Conservation (phyloP, 1,140 invertebrate species). For the Drosophila aff. region DNA sequence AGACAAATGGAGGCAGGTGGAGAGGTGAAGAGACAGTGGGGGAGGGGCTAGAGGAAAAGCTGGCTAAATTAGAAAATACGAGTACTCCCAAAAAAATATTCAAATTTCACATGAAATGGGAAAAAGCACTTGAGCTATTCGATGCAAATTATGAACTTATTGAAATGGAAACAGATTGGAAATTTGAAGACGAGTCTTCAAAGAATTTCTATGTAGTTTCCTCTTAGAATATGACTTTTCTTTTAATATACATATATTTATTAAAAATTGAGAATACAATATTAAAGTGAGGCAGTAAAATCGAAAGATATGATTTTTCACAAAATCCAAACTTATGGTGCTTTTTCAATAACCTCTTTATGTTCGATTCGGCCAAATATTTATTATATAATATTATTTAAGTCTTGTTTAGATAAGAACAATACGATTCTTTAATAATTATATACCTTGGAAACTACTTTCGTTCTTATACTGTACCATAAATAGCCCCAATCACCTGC, state of each 20-base stretch:
- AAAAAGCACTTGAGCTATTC: background rate
- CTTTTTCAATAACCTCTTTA: background rate
- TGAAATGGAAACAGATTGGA: background rate
- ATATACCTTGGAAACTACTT: background rate
- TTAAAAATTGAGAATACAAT: no score
- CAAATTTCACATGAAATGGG: constrained; percentile 25
- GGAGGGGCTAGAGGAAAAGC: constrained; percentile 9
- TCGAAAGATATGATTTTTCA: background rate
- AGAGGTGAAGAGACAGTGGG: background rate
- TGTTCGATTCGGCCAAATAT: background rate
- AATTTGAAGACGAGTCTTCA: background rate
- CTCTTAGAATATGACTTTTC: background rate
- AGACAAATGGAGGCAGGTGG: constrained; percentile 53
- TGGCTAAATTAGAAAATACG: constrained; percentile 45
- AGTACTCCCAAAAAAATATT: constrained; percentile 53
- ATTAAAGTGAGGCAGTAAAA: background rate
- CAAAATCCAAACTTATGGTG: background rate
- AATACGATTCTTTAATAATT: no score
- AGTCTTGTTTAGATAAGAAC: background rate
- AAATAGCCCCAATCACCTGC: background rate
- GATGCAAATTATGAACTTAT: constrained; percentile 13
- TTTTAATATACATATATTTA: background rate
- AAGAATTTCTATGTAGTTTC: background rate
- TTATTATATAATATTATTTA: background rate
- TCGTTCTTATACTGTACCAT: background rate